These are phyloP conservation scores for Morpho achilles DNA, from an alignment of 2,888 invertebrate species.

Conservation along the genomic window DNA sequence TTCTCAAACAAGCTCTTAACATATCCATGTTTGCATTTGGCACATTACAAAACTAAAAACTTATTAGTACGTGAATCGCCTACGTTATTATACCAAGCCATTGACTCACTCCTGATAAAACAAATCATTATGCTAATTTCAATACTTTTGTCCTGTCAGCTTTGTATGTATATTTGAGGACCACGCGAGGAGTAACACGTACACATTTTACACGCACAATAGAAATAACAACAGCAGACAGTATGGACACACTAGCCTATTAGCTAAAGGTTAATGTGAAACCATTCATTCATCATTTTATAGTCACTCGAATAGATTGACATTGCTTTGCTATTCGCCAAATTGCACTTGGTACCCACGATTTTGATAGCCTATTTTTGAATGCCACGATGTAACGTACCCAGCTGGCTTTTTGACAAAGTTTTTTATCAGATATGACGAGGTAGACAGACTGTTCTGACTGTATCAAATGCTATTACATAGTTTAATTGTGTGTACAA, in stretches of 20 bases:
- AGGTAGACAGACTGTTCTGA: too few relatives aligned
- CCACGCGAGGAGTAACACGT: slow-evolving; percentile 53
- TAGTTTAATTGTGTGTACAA: too few relatives aligned
- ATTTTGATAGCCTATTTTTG: too few relatives aligned
- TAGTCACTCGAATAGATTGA: too few relatives aligned
- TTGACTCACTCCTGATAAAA: slow-evolving; percentile 48
- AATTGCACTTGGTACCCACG: too few relatives aligned
- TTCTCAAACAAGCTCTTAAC: neutral
- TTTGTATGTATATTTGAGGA: slow-evolving; percentile 50
- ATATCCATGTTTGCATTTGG: slow-evolving; percentile 10
- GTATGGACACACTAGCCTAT: slow-evolving; percentile 1
- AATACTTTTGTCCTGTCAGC: slow-evolving; percentile 36
- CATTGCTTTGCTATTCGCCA: too few relatives aligned
- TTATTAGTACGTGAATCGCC: slow-evolving; percentile 37
- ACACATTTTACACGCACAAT: slow-evolving; percentile 33
- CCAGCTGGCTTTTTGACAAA: too few relatives aligned
- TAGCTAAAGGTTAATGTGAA: too few relatives aligned
- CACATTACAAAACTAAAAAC: slow-evolving; percentile 13
- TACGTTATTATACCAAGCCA: slow-evolving; percentile 30
- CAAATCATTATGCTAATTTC: slow-evolving; percentile 54
- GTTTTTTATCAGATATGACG: too few relatives aligned
- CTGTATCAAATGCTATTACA: too few relatives aligned
- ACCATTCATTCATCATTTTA: too few relatives aligned
- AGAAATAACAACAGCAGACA: neutral
- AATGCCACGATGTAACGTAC: too few relatives aligned